phyloP scores from a whole-genome alignment of 2,113 vertebrate genomes.

The Lamprotornis superbus region DNA sequence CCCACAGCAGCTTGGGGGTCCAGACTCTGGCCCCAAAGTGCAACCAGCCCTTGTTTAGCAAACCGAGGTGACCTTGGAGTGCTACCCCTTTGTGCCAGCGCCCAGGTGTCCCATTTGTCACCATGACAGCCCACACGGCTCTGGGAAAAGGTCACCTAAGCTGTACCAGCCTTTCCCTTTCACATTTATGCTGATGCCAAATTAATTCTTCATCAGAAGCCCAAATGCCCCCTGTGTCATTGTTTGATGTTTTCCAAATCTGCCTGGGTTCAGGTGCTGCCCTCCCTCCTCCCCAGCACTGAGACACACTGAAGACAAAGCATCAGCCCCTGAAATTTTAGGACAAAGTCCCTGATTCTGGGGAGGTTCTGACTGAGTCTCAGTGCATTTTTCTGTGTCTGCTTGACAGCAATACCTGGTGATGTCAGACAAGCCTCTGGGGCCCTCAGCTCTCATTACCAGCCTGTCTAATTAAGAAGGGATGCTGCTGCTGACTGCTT shows the following conservation, averaged over 20 bases:
- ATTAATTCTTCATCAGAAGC: conserved; percentile 14
- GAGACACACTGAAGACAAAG: neutral
- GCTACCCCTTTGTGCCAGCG: neutral
- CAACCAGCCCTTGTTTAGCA: neutral
- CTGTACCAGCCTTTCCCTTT: conserved; percentile 13
- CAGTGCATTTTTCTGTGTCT: conserved; percentile 1
- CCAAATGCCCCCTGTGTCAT: neutral
- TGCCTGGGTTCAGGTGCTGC: neutral
- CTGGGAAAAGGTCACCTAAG: conserved; percentile 46
- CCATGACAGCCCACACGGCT: neutral
- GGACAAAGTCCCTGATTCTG: neutral
- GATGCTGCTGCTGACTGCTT: conserved; percentile 16
- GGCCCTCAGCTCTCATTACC: conserved; percentile 37
- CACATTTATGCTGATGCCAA: conserved; percentile 37
- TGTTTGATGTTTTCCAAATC: neutral
- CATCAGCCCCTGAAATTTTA: neutral
- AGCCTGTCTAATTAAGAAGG: conserved; percentile 48
- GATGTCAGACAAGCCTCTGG: conserved; percentile 52
- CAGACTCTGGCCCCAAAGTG: accelerated
- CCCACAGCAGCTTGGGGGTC: neutral
- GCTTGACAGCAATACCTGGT: conserved; percentile 55
- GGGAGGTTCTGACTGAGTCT: neutral
- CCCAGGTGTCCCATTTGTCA: conserved; percentile 4
- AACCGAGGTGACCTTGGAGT: neutral
- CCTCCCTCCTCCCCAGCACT: neutral